phyloP scores from a whole-genome alignment of 2,888 invertebrate species.

The Thera obeliscata region DNA sequence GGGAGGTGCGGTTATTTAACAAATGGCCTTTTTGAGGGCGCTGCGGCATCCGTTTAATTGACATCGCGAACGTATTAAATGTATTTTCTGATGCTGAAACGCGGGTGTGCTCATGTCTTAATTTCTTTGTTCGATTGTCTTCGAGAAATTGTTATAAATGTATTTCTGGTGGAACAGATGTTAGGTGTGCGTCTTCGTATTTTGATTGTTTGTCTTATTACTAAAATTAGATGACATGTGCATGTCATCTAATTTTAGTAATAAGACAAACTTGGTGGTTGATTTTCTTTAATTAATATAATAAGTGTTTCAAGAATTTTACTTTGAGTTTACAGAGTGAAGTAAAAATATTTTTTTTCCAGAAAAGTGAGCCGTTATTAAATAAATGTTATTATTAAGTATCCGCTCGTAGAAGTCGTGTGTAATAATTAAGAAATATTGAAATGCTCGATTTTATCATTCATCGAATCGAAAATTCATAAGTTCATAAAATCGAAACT shows the following conservation, averaged over 20 bases:
- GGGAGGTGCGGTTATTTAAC: constrained; percentile 74
- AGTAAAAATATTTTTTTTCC: too few relatives aligned
- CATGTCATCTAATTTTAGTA: too few relatives aligned
- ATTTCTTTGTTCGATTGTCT: constrained; percentile 70
- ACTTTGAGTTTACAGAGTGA: too few relatives aligned
- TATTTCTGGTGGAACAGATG: constrained; percentile 27
- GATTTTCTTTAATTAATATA: not conserved
- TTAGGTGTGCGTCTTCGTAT: not conserved
- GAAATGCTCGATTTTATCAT: too few relatives aligned
- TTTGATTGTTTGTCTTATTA: not conserved
- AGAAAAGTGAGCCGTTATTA: too few relatives aligned
- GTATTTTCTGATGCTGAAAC: constrained; percentile 37
- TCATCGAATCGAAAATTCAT: too few relatives aligned
- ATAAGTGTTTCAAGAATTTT: not conserved
- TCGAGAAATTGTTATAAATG: constrained; percentile 43
- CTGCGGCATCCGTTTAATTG: constrained; percentile 36
- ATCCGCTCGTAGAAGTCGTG: too few relatives aligned
- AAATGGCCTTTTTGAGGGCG: constrained; percentile 71
- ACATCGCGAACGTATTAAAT: constrained; percentile 44
- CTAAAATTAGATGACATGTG: not conserved
- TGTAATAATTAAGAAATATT: too few relatives aligned
- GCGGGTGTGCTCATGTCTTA: constrained; percentile 52
- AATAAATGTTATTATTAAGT: too few relatives aligned
- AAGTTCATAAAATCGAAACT: too few relatives aligned
- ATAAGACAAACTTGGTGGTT: too few relatives aligned